phyloP scores from a whole-genome alignment of 2,113 vertebrate genomes.

The Neogobius melanostomus region DNA sequence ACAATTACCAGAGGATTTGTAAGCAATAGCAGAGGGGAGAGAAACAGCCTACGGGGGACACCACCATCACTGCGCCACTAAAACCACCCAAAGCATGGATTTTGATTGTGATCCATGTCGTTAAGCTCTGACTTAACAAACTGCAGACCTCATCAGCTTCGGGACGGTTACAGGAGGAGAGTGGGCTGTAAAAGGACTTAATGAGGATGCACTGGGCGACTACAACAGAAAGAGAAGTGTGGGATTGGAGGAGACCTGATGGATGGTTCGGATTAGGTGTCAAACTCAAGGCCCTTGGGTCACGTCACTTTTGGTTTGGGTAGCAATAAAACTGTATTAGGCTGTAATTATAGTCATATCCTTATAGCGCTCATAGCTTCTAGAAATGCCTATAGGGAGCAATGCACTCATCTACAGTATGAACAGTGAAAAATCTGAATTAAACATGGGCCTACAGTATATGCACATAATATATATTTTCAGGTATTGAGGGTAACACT shows the following conservation, averaged over 20 bases:
- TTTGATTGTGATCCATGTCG: constrained; percentile 54
- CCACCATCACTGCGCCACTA: constrained; percentile 48
- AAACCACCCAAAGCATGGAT: constrained; percentile 23
- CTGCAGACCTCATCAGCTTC: constrained; percentile 54
- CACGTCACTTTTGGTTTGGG: neutral
- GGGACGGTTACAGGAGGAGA: constrained; percentile 32
- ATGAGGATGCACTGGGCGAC: constrained; percentile 46
- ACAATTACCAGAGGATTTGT: constrained; percentile 44
- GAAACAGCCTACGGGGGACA: constrained; percentile 33
- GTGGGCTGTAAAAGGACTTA: constrained; percentile 18
- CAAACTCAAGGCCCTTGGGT: neutral
- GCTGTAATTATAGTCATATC: neutral
- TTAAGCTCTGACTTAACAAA: constrained; percentile 71
- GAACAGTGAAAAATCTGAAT: too few species aligned
- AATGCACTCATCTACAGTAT: too few species aligned
- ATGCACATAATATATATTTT: too few species aligned
- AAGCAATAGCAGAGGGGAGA: constrained; percentile 39
- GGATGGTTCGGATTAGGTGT: neutral
- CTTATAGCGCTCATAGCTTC: neutral
- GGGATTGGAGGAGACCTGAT: neutral
- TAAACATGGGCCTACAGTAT: too few species aligned
- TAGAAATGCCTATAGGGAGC: neutral
- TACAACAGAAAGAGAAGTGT: constrained; percentile 11
- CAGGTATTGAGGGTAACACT: too few species aligned
- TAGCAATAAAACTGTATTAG: neutral